Evolutionary conservation across 2,113 vertebrate species (phyloP).

Genomic region (Buteo buteo): DNA sequence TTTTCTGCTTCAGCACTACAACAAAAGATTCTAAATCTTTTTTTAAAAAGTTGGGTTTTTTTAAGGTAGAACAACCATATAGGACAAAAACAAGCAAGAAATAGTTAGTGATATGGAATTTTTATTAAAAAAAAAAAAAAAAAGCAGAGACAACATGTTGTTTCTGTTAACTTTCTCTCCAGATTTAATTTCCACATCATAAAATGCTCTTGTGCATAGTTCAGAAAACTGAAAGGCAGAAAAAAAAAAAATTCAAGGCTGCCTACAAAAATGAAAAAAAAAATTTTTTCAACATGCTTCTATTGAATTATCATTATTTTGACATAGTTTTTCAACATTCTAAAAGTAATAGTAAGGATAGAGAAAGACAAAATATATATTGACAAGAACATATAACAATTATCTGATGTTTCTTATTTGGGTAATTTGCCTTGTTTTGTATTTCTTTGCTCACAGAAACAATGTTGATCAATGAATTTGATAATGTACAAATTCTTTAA

Average conservation of each 20-base stretch:
- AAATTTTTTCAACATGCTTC: too few species aligned
- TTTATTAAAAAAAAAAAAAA: neutral
- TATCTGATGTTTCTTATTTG: neutral
- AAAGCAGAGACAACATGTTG: neutral
- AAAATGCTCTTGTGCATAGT: neutral
- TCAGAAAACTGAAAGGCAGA: neutral
- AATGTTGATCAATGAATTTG: neutral
- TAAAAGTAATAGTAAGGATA: neutral
- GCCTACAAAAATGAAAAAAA: neutral
- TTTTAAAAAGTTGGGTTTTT: neutral
- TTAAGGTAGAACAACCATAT: neutral
- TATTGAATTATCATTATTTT: neutral
- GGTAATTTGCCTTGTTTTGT: neutral
- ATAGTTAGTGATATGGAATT: neutral
- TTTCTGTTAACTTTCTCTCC: neutral
- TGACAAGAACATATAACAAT: neutral
- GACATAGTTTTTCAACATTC: neutral
- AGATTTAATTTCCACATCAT: neutral
- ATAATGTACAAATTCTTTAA: neutral
- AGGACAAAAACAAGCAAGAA: neutral
- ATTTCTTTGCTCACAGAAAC: neutral
- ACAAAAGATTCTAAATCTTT: neutral
- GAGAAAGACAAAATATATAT: neutral
- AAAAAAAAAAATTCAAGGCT: neutral
- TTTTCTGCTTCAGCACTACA: neutral